Conservation (phyloP, 2,888 invertebrate genomes). For the Philopedon plagiatum region DNA sequence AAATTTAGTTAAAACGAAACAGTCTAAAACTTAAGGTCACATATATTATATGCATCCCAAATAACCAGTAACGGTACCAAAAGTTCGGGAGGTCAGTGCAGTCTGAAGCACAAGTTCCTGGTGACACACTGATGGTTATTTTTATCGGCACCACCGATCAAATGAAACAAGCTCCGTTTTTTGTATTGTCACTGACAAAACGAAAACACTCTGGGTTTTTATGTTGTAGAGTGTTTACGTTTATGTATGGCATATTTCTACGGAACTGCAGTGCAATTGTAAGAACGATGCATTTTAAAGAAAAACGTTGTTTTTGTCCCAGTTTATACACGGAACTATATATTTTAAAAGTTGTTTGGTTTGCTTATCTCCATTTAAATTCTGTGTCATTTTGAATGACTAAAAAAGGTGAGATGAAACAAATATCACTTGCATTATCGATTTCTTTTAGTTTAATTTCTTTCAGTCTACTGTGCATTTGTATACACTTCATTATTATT, state of each 20-base stretch:
- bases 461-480: too few relatives aligned
- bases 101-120: constrained; percentile 20
- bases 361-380: too few relatives aligned
- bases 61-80: constrained; percentile 38
- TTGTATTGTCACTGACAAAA: constrained; percentile 40
- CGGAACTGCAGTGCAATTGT: too few relatives aligned
- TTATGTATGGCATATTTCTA: constrained; percentile 34
- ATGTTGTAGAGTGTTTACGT: constrained; percentile 30
- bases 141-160: constrained; percentile 49
- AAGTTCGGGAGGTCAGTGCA: constrained; percentile 44
- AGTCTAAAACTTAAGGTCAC: neutral
- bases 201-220: constrained; percentile 26
- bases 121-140: constrained; percentile 51
- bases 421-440: too few relatives aligned
- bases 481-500: too few relatives aligned
- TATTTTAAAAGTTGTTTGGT: too few relatives aligned
- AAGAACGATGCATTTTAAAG: too few relatives aligned
- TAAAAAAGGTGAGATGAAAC: too few relatives aligned
- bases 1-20: too few relatives aligned
- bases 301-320: neutral
- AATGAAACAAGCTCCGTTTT: constrained; percentile 16
- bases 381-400: too few relatives aligned
- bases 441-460: too few relatives aligned
- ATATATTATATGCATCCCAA: constrained; percentile 20
- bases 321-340: neutral